Evolutionary conservation across 1,140 invertebrate species (phyloP), one percentile per base, ranked within the genome.

Genomic region (Leptoteleia sp.): DNA sequence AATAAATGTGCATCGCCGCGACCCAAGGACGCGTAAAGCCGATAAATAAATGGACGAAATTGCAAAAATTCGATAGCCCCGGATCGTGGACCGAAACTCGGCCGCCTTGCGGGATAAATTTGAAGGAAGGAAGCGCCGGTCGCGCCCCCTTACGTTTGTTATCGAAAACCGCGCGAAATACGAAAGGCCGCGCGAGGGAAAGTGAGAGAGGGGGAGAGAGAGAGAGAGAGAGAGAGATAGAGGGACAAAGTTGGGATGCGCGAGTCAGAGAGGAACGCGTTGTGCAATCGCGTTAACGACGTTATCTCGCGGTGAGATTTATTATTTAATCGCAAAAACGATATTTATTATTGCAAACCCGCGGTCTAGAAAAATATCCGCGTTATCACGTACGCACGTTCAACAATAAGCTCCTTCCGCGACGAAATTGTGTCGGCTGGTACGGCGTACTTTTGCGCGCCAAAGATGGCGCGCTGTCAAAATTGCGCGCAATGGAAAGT

Each of bases 341-440:
- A 84, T 83, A 87, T 87, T 85, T 88, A 86, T 88, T 88, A 85
- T 86, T 85, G 81, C 84, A 85, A 86, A 81, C 84, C 79, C 79
- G 80, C 65, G 77, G 82, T 83, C 82, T 84, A 85, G 82, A 86
- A 88, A 87, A 88, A 86, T 85, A 86, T 86, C n/a, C 84, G 75
- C 72, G 77, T 72, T 86, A 87, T 88, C 84, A 77, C 75, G 73
- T 78, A 64, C 57, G 37, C 72, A n/a, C n/a, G 77, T 67, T 83
- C 75, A 81, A 86, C 81, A 86, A 85, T 82, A 84, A 85, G 78
- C 73, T 79, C 61, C 54, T 79, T 45, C 38, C 64, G 68, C 61
- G 73, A 76, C 73, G 68, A 81, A 84, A 83, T 81, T 65, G 80
- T 68, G 54, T 77, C 76, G 76, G 71, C 43, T 70, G 33, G 12